Conservation (phyloP, 2,888 invertebrate species). For the Melinaea menophilus region DNA sequence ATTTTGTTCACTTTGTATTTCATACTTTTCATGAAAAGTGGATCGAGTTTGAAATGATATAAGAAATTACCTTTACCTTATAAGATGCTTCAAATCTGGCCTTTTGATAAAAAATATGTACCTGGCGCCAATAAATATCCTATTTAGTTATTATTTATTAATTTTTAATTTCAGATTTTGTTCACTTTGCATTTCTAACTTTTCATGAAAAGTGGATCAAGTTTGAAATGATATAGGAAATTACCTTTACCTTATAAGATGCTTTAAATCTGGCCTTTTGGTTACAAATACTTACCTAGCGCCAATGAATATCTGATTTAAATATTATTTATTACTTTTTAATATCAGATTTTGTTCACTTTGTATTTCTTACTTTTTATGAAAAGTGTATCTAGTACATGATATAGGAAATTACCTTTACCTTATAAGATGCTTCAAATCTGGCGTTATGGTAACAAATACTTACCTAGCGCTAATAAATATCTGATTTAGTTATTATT, state of each 20-base stretch:
- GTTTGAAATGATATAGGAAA: constrained; percentile 46
- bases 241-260: constrained; percentile 51
- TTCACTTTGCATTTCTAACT: constrained; percentile 31
- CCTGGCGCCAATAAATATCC: too few species aligned
- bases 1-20: too few species aligned
- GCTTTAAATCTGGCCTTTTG: constrained; percentile 58
- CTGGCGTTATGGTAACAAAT: constrained; percentile 43
- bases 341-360: too few species aligned
- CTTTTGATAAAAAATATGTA: constrained; percentile 33
- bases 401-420: constrained; percentile 48
- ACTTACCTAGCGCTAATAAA: too few species aligned
- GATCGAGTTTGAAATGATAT: constrained; percentile 40
- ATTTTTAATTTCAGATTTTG: constrained; percentile 44
- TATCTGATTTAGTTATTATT: too few species aligned
- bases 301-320: too few species aligned
- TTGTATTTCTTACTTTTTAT: constrained; percentile 6
- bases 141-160: too few species aligned
- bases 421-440: constrained; percentile 56
- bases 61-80: constrained; percentile 47
- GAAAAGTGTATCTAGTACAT: constrained; percentile 46
- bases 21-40: too few species aligned
- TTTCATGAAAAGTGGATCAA: constrained; percentile 38
- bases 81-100: constrained; percentile 59
- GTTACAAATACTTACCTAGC: too few species aligned
- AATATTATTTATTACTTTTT: too few species aligned